Base-by-base conservation (phyloP, 23 tunicate genomes). In the Clavelina lepadiformis region DNA sequence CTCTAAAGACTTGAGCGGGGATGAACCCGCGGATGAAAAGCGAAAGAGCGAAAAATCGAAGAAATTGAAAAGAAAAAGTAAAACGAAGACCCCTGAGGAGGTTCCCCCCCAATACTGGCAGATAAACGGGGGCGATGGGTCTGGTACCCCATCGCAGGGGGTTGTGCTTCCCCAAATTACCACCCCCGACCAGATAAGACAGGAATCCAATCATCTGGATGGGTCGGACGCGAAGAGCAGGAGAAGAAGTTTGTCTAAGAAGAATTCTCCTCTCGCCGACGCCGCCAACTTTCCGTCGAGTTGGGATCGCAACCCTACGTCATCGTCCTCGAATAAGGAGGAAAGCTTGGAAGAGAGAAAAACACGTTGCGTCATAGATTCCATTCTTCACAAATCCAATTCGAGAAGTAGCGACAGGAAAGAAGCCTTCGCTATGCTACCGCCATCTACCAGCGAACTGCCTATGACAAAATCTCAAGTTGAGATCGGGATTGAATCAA, bases 91-190 rank as follows among this genome's bases (percentile, higher is more conserved):
- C 55, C 38, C 24, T 27, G 64, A 70, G 34, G 1, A 27, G 7
- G 26, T 37, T 37, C 22, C 73, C 28, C 38, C 53, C 2, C 31
- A 27, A n/a, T 49, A 54, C 24, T 62, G 70, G 80, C 73, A 55
- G 28, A 55, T 64, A 28, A 64, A 65, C 65, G 35, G 22, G 7
- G 64, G 31, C 31, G 31, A 53, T 18, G 51, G 20, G 13, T 45
- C 56, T 54, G 6, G 24, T 31, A 2, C 47, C 11, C 30, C 33
- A 25, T 56, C 62, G 1, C 67, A 66, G 29, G 38, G 66, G 21
- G 73, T 76, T 2, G 67, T 70, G 24, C 72, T 80, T 51, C 78
- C 86, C 21, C 77, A 51, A 8, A 82, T 82, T 60, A 67, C 31
- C 57, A 65, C 58, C 7, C 72, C 67, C 11, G 74, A 73, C 26